phyloP scores from a whole-genome alignment of 2,113 vertebrate genomes.

The Nasalis larvatus region DNA sequence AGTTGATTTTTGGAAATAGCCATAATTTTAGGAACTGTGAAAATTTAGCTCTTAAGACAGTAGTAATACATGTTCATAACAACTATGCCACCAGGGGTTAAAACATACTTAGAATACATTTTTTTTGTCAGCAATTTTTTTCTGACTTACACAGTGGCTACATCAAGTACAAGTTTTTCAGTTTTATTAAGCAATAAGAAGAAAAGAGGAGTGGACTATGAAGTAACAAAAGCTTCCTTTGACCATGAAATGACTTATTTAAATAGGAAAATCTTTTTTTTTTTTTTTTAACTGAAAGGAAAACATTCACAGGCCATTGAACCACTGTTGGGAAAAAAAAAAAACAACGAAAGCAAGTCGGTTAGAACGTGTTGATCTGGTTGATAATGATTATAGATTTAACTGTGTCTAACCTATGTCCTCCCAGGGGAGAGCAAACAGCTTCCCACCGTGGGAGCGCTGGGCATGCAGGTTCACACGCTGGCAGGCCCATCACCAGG shows the following conservation, averaged over 20 bases:
- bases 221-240: constrained; percentile 63
- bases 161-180: background rate
- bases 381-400: constrained; percentile 29
- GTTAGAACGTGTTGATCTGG: background rate
- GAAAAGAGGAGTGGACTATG: background rate
- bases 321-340: background rate
- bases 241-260: constrained; percentile 49
- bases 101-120: background rate
- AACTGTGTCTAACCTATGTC: background rate
- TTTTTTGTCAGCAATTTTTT: background rate
- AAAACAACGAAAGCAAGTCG: background rate
- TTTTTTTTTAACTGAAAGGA: constrained; percentile 23
- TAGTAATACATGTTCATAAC: background rate
- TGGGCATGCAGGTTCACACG: background rate
- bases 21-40: background rate
- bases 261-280: constrained; percentile 33
- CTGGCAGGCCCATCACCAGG: background rate
- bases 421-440: constrained; percentile 28
- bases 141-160: background rate
- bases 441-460: background rate
- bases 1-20: background rate
- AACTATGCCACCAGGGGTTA: background rate
- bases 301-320: constrained; percentile 53
- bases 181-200: background rate
- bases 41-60: background rate